These are phyloP conservation scores for Colaptes auratus DNA, from an alignment of 2,113 vertebrate species.

Conservation along the genomic window DNA sequence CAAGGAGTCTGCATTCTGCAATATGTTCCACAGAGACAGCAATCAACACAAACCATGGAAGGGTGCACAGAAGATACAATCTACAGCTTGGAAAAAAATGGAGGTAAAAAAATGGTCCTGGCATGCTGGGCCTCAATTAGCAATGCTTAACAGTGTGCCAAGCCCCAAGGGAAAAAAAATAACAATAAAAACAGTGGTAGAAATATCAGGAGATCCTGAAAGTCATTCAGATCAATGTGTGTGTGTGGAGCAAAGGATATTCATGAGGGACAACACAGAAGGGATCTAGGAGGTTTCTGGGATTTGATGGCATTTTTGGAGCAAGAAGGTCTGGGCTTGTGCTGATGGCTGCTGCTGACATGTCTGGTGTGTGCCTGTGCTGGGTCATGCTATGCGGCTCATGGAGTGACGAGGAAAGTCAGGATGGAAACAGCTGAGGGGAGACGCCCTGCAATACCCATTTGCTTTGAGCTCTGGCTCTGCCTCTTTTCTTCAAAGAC, in stretches of 20 bases:
- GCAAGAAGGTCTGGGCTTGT: not conserved
- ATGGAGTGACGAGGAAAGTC: not conserved
- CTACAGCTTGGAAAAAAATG: not conserved
- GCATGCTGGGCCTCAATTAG: not conserved
- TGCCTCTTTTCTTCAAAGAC: not conserved
- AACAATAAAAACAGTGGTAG: not conserved
- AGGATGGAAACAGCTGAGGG: not conserved
- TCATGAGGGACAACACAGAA: fast-evolving
- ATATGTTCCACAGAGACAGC: not conserved
- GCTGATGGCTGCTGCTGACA: not conserved
- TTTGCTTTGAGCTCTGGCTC: not conserved
- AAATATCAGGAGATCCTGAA: not conserved
- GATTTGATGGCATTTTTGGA: not conserved
- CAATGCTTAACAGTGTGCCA: not conserved
- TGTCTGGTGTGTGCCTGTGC: fast-evolving
- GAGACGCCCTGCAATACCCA: not conserved
- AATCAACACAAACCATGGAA: not conserved
- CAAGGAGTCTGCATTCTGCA: not conserved
- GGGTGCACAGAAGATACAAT: not conserved
- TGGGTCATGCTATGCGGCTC: not conserved
- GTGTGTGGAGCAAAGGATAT: not conserved
- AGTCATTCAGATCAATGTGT: not conserved
- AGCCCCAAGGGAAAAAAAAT: not conserved
- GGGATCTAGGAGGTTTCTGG: not conserved
- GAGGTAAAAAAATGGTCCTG: not conserved